phyloP scores from a whole-genome alignment of 64 coral and sea anemone species.

The Dendronephthya gigantea region DNA sequence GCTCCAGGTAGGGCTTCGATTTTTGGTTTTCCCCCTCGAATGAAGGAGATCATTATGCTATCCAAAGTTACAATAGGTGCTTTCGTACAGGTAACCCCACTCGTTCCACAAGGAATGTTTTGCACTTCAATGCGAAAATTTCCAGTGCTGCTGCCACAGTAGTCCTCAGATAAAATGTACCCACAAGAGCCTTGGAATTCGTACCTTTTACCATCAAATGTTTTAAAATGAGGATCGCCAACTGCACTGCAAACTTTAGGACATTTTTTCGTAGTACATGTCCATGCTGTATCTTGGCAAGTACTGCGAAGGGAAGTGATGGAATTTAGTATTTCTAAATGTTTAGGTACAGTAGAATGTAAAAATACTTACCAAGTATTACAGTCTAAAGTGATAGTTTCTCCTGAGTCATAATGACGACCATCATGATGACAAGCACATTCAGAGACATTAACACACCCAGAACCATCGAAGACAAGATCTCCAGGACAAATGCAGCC shows the following conservation, averaged over 20 bases:
- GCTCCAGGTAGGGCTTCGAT: neutral
- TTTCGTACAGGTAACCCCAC: slow-evolving; percentile 68
- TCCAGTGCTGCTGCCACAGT: slow-evolving; percentile 36
- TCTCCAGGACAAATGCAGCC: neutral
- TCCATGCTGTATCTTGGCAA: neutral
- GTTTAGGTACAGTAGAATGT: too few relatives aligned
- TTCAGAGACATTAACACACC: neutral
- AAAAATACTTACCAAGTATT: neutral
- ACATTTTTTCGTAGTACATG: neutral
- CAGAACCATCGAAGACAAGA: neutral
- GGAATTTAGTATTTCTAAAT: neutral
- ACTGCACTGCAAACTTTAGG: slow-evolving; percentile 43
- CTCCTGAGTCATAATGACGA: neutral
- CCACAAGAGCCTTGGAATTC: slow-evolving; percentile 62
- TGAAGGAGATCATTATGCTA: neutral
- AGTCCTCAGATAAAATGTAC: slow-evolving; percentile 53
- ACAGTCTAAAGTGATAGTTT: neutral
- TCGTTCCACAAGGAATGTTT: slow-evolving; percentile 64
- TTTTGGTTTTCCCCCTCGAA: neutral
- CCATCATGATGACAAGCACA: slow-evolving; percentile 6
- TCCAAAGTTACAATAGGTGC: slow-evolving; percentile 53
- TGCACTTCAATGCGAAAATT: slow-evolving; percentile 55
- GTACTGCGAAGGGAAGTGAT: neutral
- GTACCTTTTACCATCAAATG: slow-evolving; percentile 54
- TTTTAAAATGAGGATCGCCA: slow-evolving; percentile 69